These are phyloP conservation scores for Thalassophryne amazonica DNA, from an alignment of 2,797 vertebrate species.

Conservation along the genomic window DNA sequence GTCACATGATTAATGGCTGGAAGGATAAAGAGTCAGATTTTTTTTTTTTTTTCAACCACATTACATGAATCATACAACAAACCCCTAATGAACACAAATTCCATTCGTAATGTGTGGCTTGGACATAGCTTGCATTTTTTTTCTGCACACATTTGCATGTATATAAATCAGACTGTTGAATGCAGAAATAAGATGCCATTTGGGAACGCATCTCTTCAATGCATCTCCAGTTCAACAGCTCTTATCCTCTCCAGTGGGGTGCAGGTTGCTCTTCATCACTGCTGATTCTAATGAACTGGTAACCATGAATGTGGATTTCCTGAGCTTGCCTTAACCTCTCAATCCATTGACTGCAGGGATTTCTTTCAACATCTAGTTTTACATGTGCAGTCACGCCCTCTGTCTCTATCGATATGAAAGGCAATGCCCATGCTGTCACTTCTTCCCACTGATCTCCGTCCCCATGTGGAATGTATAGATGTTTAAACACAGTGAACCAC, in stretches of 20 bases:
- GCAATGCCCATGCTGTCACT: conserved; percentile 33
- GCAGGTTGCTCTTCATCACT: conserved; percentile 16
- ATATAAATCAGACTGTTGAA: not conserved
- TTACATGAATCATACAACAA: conserved; percentile 8
- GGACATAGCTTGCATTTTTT: no score
- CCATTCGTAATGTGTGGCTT: not conserved
- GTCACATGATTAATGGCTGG: conserved; percentile 14
- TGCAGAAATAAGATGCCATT: not conserved
- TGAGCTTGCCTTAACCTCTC: conserved; percentile 40
- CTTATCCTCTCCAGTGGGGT: conserved; percentile 25
- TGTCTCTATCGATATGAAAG: conserved; percentile 68
- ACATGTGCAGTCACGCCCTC: conserved; percentile 48
- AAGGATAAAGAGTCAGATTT: conserved; percentile 18
- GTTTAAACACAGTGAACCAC: conserved; percentile 47
- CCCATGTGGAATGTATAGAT: conserved; percentile 34
- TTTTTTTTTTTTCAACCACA: not conserved
- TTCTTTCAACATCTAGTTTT: conserved; percentile 67
- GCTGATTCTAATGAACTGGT: conserved; percentile 40
- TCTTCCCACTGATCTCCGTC: conserved; percentile 46
- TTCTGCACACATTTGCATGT: no score
- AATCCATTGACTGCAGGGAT: conserved; percentile 47
- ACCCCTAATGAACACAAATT: conserved; percentile 8
- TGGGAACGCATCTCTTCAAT: conserved; percentile 5
- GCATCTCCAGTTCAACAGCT: conserved; percentile 15
- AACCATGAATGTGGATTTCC: conserved; percentile 22